Evolutionary conservation across 2,113 vertebrate species (phyloP), one percentile per base, ranked within the genome.

Genomic region (Dendropsophus ebraccatus): DNA sequence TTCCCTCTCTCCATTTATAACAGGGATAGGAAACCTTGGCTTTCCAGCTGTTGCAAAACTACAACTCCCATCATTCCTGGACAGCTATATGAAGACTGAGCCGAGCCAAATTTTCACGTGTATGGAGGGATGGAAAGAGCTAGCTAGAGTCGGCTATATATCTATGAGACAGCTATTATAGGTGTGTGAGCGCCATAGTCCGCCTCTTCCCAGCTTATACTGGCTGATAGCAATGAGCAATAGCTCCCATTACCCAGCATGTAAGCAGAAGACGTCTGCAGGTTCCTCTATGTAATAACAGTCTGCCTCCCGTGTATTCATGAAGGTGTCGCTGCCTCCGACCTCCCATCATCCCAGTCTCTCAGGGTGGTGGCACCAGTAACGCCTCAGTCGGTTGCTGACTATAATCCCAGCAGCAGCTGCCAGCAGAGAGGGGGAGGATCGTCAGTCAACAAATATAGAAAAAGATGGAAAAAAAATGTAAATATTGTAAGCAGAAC

Each of bases 391-490:
- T 32, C 78, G 14, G 0, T n/a, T 28, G 1, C 21, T 81, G 25
- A 25, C n/a, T 14, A 9, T 9, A 80, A 14, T 80, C 77, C 12
- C 35, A 35, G 9, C 56, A 1, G 78, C 58, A 28, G 76, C 76
- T 81, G 78, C 78, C 78, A 81, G 17, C 35, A 60, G 78, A 65
- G 56, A 65, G 78, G 58, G 78, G 50, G 52, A 62, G 35, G n/a
- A 45, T 41, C 65, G 78, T 65, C 35, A 65, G 78, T 62, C 78
- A 65, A 65, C 58, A 81, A 81, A 81, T 11, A 25, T 47, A 65
- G 37, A 65, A 28, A n/a, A n/a, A n/a, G n/a, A n/a, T n/a, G n/a
- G n/a, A n/a, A n/a, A n/a, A n/a, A n/a, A 62, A 80, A 58, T 32
- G 56, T 30, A 19, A 81, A 81, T 81, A 81, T 81, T 81, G 9